Conservation (phyloP, 1,140 invertebrate species). For the Ceratina australensis region DNA sequence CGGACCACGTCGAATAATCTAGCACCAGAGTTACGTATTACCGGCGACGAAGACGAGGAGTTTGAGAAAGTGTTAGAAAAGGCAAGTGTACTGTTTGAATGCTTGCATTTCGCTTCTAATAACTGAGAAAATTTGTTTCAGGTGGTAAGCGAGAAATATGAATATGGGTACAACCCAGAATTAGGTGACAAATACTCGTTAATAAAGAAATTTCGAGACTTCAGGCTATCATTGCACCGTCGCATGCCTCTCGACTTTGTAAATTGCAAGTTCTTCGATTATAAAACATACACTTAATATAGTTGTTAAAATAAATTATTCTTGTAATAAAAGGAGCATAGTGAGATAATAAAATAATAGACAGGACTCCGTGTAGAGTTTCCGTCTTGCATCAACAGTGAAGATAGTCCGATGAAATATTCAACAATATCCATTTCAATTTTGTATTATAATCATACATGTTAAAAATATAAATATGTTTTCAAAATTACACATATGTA, state of each 20-base stretch:
- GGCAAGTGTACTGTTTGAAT: constrained; percentile 20
- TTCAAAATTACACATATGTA: constrained; percentile 57
- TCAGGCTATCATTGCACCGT: fast-evolving
- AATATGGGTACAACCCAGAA: constrained; percentile 80
- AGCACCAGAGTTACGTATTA: constrained; percentile 81
- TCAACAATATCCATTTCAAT: background rate
- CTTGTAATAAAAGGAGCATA: background rate
- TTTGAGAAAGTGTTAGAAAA: fast-evolving
- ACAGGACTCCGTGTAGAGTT: too few species aligned
- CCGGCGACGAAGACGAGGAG: constrained; percentile 77
- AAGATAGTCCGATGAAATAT: background rate
- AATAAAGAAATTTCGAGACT: constrained; percentile 65
- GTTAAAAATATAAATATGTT: constrained; percentile 44
- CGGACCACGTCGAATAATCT: fast-evolving
- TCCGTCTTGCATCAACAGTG: background rate
- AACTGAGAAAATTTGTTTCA: background rate
- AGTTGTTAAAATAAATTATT: constrained; percentile 16
- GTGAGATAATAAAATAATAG: too few species aligned
- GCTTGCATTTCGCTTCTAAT: background rate
- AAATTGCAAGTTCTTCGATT: background rate
- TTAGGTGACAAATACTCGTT: constrained; percentile 80
- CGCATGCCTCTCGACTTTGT: background rate
- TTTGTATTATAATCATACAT: constrained; percentile 58
- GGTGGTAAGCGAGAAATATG: constrained; percentile 79
- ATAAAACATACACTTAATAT: background rate